Conservation (phyloP, 2,113 vertebrate species). For the Sylvilagus bachmani region DNA sequence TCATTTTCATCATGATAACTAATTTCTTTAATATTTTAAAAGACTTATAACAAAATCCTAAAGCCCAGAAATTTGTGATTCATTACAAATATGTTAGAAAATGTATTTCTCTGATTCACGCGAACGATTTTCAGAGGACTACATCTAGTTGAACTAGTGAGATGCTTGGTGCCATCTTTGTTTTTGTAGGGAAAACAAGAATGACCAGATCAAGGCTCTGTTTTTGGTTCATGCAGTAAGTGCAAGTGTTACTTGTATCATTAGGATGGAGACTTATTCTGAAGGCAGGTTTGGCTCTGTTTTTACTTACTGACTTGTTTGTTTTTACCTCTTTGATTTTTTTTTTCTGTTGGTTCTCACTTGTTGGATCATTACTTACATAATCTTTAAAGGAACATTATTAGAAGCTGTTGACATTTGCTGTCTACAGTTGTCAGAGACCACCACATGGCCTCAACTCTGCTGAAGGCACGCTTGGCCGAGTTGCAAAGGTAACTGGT, state of each 20-base stretch:
- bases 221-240: not conserved
- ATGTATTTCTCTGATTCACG: not conserved
- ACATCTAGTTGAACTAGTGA: not conserved
- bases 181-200: not conserved
- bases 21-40: conserved; percentile 37
- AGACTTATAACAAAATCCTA: conserved; percentile 31
- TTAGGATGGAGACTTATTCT: not conserved
- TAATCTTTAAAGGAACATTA: conserved; percentile 53
- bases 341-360: not conserved
- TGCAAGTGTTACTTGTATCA: not conserved
- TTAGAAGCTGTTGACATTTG: conserved; percentile 52
- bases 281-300: not conserved
- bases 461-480: too few relatives aligned
- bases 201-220: not conserved
- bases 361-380: conserved; percentile 21
- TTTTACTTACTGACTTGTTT: conserved; percentile 27
- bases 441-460: too few relatives aligned
- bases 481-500: too few relatives aligned
- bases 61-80: conserved; percentile 34
- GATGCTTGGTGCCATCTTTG: not conserved
- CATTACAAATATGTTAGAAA: not conserved
- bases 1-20: not conserved
- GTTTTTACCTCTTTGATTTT: conserved; percentile 56
- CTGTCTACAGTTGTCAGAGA: not conserved
- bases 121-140: not conserved